Evolutionary conservation across 1,140 invertebrate species (phyloP).

Genomic region (Solenopsis invicta): DNA sequence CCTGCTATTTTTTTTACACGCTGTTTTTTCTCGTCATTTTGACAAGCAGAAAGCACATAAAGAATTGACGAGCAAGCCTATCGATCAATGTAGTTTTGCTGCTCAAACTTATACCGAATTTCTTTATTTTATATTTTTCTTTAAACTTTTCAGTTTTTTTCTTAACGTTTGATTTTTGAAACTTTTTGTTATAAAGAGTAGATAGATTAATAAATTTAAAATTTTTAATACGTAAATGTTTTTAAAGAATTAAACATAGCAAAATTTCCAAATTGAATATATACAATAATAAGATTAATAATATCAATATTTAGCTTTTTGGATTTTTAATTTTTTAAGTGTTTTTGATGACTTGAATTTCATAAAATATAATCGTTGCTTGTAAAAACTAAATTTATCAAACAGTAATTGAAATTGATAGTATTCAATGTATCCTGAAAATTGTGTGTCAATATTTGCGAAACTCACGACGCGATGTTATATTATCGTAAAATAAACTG

Average conservation of each 20-base stretch:
- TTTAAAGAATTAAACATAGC: neutral
- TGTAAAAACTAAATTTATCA: neutral
- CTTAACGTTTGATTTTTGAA: neutral
- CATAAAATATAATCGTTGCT: neutral
- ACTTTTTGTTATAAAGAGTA: neutral
- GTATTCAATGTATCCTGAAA: slow-evolving; percentile 40
- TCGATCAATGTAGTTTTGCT: neutral
- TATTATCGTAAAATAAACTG: slow-evolving; percentile 61
- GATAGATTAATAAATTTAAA: neutral
- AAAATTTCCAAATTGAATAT: neutral
- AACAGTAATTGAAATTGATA: slow-evolving; percentile 29
- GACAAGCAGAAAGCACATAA: slow-evolving; percentile 3
- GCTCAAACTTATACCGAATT: neutral
- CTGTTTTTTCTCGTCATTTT: slow-evolving; percentile 2
- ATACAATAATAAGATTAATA: no score
- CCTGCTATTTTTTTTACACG: slow-evolving; percentile 13
- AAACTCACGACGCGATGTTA: slow-evolving; percentile 28
- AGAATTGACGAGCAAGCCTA: neutral
- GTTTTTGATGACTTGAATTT: neutral
- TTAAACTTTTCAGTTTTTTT: neutral
- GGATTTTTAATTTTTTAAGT: neutral
- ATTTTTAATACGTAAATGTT: neutral
- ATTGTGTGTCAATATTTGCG: slow-evolving; percentile 41
- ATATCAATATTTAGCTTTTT: neutral
- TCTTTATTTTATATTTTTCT: neutral